These are phyloP conservation scores for Percopsis omiscomaycus DNA, from an alignment of 2,797 vertebrate genomes.

Conservation along the genomic window DNA sequence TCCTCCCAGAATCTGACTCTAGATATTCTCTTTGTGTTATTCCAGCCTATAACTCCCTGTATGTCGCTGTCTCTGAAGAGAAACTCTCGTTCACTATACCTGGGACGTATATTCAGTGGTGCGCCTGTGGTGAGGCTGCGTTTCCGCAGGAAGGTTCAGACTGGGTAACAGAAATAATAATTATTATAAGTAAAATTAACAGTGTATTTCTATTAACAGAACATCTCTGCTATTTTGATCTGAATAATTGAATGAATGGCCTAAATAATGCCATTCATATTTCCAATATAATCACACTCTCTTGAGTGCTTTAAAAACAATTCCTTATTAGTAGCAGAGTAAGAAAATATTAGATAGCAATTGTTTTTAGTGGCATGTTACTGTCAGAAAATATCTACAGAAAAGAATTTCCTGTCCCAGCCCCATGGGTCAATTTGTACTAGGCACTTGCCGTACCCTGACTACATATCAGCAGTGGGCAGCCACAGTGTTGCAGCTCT, in stretches of 20 bases:
- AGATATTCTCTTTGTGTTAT: slow-evolving; percentile 5
- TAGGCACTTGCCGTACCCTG: no score
- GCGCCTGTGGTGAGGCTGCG: slow-evolving; percentile 88
- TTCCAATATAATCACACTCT: no score
- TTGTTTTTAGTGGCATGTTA: slow-evolving; percentile 8
- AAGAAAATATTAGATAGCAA: no score
- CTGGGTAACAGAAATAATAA: slow-evolving; percentile 78
- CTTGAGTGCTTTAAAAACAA: no score
- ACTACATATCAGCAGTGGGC: no score
- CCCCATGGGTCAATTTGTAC: no score
- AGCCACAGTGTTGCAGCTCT: no score
- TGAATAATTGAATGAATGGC: no score
- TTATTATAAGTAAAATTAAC: neutral
- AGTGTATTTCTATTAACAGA: neutral
- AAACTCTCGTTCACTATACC: slow-evolving; percentile 88
- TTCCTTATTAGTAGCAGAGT: no score
- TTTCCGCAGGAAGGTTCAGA: slow-evolving; percentile 88
- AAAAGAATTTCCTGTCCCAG: slow-evolving; percentile 5
- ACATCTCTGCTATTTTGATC: no score
- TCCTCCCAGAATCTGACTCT: no score
- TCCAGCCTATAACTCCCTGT: slow-evolving; percentile 85
- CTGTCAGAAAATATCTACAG: slow-evolving; percentile 10
- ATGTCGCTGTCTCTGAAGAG: slow-evolving; percentile 81
- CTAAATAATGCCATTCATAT: no score
- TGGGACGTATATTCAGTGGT: slow-evolving; percentile 94